Conservation (phyloP, 2,888 invertebrate species). For the Noctua comes region DNA sequence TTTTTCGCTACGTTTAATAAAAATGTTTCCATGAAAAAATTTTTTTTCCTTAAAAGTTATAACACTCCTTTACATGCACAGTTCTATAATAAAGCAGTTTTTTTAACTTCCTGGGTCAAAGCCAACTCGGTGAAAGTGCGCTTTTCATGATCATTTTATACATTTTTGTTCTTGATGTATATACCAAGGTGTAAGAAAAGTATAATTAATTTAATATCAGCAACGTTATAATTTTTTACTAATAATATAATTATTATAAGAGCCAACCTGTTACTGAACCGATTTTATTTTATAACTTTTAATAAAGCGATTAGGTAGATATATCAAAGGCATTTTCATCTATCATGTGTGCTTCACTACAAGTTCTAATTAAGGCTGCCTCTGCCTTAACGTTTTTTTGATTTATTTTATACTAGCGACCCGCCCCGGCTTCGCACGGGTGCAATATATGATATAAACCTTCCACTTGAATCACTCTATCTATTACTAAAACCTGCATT, state of each 20-base stretch:
- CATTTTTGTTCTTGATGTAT: neutral
- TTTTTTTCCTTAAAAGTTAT: neutral
- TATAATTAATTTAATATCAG: neutral
- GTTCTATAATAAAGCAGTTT: neutral
- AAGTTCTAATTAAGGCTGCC: no score
- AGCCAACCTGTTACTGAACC: neutral
- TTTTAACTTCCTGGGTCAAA: neutral
- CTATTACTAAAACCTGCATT: no score
- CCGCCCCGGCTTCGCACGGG: no score
- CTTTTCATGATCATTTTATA: neutral
- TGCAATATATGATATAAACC: no score
- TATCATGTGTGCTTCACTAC: no score
- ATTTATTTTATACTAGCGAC: no score
- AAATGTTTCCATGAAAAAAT: neutral
- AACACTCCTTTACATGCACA: neutral
- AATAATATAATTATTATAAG: neutral
- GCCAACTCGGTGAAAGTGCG: neutral
- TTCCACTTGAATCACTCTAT: no score
- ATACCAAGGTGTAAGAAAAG: neutral
- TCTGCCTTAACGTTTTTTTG: no score
- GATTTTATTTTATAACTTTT: neutral
- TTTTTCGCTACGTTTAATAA: neutral
- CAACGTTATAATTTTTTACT: neutral
- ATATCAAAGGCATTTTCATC: no score
- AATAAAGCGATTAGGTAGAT: no score